phyloP scores from a whole-genome alignment of 2,797 vertebrate species.

The Halcyon smyrnensis region DNA sequence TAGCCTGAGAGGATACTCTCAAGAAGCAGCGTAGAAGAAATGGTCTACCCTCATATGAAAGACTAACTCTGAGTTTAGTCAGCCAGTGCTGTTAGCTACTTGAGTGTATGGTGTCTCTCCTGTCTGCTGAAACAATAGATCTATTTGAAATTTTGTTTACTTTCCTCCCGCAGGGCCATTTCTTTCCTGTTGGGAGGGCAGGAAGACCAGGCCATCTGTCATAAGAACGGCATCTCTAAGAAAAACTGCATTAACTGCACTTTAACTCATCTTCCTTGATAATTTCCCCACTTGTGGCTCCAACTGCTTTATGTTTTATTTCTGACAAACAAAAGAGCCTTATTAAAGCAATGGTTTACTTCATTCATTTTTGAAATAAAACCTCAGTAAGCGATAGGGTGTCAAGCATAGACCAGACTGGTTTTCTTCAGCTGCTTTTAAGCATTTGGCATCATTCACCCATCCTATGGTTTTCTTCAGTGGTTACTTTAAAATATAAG shows the following conservation, averaged over 20 bases:
- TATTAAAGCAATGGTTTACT: constrained; percentile 22
- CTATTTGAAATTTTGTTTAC: constrained; percentile 4
- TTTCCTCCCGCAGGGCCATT: not conserved
- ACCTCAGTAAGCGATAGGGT: not conserved
- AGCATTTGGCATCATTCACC: not conserved
- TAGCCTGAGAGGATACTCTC: not conserved
- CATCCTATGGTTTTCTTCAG: not conserved
- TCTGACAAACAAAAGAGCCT: not conserved
- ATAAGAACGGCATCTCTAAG: not conserved
- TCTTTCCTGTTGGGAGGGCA: constrained; percentile 17
- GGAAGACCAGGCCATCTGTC: not conserved
- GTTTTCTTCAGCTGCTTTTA: not conserved
- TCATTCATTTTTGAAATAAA: constrained; percentile 5
- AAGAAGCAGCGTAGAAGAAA: not conserved
- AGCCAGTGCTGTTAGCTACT: not conserved
- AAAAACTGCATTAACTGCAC: not conserved
- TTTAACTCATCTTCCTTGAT: constrained; percentile 15
- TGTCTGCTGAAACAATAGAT: not conserved
- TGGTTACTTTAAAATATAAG: not conserved
- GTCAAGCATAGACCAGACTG: not conserved
- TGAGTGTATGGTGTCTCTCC: not conserved
- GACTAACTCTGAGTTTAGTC: not conserved
- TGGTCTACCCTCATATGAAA: not conserved
- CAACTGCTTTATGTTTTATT: not conserved
- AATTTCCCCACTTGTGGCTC: not conserved